phyloP scores from a whole-genome alignment of 2,797 vertebrate genomes.

The Sebastolobus alascanus region DNA sequence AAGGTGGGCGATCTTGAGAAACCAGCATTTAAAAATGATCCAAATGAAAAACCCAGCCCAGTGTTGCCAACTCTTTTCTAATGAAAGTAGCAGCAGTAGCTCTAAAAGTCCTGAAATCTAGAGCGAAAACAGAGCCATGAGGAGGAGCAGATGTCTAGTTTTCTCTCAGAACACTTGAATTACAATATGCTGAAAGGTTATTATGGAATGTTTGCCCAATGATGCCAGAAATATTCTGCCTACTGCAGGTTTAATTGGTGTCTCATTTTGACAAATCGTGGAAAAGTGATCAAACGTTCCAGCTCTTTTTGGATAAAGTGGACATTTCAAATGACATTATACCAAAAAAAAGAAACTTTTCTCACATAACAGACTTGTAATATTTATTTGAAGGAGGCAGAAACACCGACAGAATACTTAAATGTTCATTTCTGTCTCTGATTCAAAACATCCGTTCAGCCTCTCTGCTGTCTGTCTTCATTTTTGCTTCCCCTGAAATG shows the following conservation, averaged over 20 bases:
- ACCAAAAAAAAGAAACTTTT: slow-evolving; percentile 38
- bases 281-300: slow-evolving; percentile 9
- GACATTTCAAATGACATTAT: slow-evolving; percentile 13
- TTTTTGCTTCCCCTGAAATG: not conserved
- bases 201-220: too few relatives aligned
- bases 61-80: too few relatives aligned
- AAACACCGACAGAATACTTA: not conserved
- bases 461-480: not conserved
- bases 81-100: too few relatives aligned
- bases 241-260: not conserved
- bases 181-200: too few relatives aligned
- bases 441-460: not conserved
- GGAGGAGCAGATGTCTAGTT: too few relatives aligned
- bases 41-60: too few relatives aligned
- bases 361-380: slow-evolving; percentile 18
- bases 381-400: slow-evolving; percentile 39
- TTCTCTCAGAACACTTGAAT: too few relatives aligned
- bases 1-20: too few relatives aligned
- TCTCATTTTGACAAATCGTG: slow-evolving; percentile 10
- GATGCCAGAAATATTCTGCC: too few relatives aligned
- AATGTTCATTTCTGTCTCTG: not conserved
- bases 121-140: too few relatives aligned
- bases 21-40: too few relatives aligned
- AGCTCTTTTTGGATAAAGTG: slow-evolving; percentile 17
- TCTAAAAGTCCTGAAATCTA: too few relatives aligned